A percentile compares a stretch with the other conserved stretches of the same genome.
These are phyloP conservation scores for Dryocosmus kuriphilus DNA, from an alignment of 2,888 invertebrate species.

Conservation along the genomic window DNA sequence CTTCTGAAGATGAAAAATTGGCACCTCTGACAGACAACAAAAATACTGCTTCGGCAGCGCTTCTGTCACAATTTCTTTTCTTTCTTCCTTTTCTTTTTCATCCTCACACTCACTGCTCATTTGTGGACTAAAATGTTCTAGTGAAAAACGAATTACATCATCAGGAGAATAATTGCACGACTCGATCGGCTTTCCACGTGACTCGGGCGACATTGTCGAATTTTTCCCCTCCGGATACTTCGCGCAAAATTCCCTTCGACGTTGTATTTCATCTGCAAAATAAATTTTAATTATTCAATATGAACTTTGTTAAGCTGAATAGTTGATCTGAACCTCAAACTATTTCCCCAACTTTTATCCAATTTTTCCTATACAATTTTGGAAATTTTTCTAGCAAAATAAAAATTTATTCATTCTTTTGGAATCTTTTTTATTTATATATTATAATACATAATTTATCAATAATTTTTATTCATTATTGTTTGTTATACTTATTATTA, in stretches of 20 bases:
- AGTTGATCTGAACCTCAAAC: no score
- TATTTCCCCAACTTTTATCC: no score
- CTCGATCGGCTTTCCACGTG: conserved; percentile 79
- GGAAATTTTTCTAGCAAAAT: no score
- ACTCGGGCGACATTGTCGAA: conserved; percentile 76
- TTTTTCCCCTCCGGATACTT: conserved; percentile 79
- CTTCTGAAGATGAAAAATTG: conserved; percentile 84
- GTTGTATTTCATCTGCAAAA: conserved; percentile 83
- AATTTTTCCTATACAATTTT: no score
- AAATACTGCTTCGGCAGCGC: conserved; percentile 79
- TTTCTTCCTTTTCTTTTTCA: conserved; percentile 64
- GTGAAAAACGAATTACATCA: conserved; percentile 83
- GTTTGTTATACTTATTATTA: no score
- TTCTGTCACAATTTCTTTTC: conserved; percentile 57
- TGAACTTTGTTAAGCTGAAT: no score
- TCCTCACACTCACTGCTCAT: conserved; percentile 59
- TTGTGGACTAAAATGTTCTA: conserved; percentile 80
- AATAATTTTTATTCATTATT: no score
- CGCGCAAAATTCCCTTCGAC: conserved; percentile 80
- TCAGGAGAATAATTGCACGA: conserved; percentile 84
- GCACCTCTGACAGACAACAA: conserved; percentile 85
- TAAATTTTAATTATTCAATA: not conserved
- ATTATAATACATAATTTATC: no score
- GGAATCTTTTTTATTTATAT: no score
- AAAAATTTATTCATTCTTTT: no score